Evolutionary conservation across 2,113 vertebrate species (phyloP).

Genomic region (Vidua macroura): DNA sequence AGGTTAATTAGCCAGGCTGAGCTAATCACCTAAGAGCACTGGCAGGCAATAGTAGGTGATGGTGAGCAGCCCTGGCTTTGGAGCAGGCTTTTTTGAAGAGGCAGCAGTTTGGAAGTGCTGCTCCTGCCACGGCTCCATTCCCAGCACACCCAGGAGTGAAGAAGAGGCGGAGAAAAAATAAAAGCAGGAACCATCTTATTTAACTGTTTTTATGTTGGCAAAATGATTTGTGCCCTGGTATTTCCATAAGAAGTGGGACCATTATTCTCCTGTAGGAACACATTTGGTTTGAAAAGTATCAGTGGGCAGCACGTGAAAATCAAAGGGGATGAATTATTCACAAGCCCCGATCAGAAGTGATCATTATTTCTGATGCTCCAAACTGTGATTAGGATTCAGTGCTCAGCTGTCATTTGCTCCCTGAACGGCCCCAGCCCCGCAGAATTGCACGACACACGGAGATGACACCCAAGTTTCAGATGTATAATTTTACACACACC

Average conservation of each 20-base stretch:
- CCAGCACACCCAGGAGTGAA: slow-evolving; percentile 24
- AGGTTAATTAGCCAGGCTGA: slow-evolving; percentile 25
- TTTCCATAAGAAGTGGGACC: slow-evolving; percentile 82
- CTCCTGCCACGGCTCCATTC: slow-evolving; percentile 12
- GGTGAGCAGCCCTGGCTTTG: neutral
- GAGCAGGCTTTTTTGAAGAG: neutral
- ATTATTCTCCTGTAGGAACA: slow-evolving; percentile 83
- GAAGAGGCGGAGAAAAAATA: slow-evolving; percentile 26
- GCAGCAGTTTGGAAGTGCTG: slow-evolving; percentile 27
- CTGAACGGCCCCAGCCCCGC: slow-evolving; percentile 59
- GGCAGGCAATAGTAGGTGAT: neutral
- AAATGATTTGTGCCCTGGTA: slow-evolving; percentile 79
- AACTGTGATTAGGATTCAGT: slow-evolving; percentile 79
- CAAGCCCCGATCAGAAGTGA: slow-evolving; percentile 77
- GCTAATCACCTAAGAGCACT: slow-evolving; percentile 35
- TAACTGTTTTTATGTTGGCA: slow-evolving; percentile 76
- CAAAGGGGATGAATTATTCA: slow-evolving; percentile 82
- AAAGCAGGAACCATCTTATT: slow-evolving; percentile 72
- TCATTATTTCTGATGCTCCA: slow-evolving; percentile 81
- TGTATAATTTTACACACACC: slow-evolving; percentile 63
- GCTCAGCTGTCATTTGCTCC: slow-evolving; percentile 76
- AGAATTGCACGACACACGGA: slow-evolving; percentile 44
- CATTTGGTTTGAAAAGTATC: slow-evolving; percentile 82
- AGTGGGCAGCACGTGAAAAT: slow-evolving; percentile 77
- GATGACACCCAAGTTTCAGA: slow-evolving; percentile 24